phyloP scores from a whole-genome alignment of 2,797 vertebrate species.

The Lateolabrax maculatus region DNA sequence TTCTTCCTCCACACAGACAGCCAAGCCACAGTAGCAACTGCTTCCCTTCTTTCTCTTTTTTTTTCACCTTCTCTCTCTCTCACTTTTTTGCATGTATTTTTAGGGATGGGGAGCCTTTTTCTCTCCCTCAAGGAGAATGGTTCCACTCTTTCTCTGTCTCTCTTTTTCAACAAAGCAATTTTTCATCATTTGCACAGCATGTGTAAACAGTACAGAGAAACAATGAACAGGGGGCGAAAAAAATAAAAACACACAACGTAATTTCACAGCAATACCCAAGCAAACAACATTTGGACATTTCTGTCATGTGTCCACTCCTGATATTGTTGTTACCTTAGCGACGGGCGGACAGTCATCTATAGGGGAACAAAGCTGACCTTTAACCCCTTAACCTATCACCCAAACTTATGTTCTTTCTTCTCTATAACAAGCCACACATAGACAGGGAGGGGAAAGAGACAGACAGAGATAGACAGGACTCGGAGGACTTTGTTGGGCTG shows the following conservation, averaged over 20 bases:
- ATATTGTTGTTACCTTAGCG: slow-evolving; percentile 51
- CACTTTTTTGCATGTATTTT: slow-evolving; percentile 69
- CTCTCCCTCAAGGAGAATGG: slow-evolving; percentile 49
- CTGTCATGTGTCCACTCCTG: slow-evolving; percentile 30
- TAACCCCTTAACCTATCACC: slow-evolving; percentile 57
- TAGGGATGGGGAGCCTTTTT: slow-evolving; percentile 48
- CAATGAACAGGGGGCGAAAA: slow-evolving; percentile 26
- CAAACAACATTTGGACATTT: slow-evolving; percentile 35
- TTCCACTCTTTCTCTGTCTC: slow-evolving; percentile 41
- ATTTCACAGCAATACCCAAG: slow-evolving; percentile 19
- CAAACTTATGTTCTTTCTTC: slow-evolving; percentile 50
- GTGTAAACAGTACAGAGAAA: slow-evolving; percentile 60
- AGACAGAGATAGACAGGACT: slow-evolving; percentile 42
- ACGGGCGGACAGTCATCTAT: slow-evolving; percentile 24
- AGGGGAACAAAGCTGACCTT: slow-evolving; percentile 55
- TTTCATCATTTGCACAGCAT: slow-evolving; percentile 70
- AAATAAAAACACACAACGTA: background rate
- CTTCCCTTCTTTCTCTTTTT: slow-evolving; percentile 56
- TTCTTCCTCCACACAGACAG: slow-evolving; percentile 57
- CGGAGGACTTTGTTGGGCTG: slow-evolving; percentile 59
- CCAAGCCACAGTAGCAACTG: slow-evolving; percentile 65
- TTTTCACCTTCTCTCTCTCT: slow-evolving; percentile 48
- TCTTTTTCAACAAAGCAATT: slow-evolving; percentile 66
- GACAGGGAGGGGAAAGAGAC: slow-evolving; percentile 2
- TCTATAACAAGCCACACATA: slow-evolving; percentile 50